Percentiles rank a stretch among this genome's conserved stretches.
Evolutionary conservation across 2,113 vertebrate species (phyloP).

Genomic region (Macaca nemestrina): DNA sequence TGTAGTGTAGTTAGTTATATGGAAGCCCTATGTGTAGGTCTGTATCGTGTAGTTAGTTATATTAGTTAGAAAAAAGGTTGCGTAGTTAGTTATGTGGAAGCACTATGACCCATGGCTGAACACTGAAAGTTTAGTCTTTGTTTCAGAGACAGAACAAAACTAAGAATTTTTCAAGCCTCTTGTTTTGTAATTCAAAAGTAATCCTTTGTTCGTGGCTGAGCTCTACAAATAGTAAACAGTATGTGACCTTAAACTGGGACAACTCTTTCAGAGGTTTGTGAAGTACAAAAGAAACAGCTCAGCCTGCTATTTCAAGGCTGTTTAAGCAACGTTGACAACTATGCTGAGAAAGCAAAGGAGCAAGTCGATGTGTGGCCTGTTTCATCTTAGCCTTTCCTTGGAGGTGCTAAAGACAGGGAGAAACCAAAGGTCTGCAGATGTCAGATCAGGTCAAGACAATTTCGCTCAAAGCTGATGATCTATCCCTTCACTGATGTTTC

Average conservation of each 20-base stretch:
- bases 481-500: neutral
- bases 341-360: neutral
- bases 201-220: neutral
- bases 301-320: neutral
- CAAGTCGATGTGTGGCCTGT: neutral
- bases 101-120: neutral
- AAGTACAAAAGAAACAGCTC: neutral
- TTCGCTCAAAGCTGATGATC: neutral
- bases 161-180: neutral
- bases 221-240: neutral
- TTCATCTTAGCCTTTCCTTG: neutral
- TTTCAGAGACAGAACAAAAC: neutral
- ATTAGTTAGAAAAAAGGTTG: neutral
- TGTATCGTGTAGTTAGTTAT: neutral
- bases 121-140: neutral
- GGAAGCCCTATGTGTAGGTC: neutral
- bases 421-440: neutral
- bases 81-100: neutral
- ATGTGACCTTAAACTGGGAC: neutral
- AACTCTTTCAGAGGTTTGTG: neutral
- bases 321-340: neutral
- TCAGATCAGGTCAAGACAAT: neutral
- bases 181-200: slow-evolving; percentile 1
- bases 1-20: neutral
- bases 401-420: neutral